Conservation (phyloP, 2,113 vertebrate genomes). For the Hoplias malabaricus region DNA sequence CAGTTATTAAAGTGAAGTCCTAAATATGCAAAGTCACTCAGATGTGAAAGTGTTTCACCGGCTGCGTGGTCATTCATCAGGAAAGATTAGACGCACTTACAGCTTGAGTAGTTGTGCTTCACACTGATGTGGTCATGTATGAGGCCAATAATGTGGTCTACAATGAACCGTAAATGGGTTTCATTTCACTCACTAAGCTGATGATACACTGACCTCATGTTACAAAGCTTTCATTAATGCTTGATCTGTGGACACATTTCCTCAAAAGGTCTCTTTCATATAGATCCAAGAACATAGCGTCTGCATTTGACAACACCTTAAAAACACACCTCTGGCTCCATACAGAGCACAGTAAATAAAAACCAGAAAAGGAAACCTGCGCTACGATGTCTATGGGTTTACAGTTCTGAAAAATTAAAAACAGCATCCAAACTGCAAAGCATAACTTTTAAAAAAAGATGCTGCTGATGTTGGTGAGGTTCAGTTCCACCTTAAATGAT, state of each 20-base stretch:
- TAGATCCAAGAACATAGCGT: too few species aligned
- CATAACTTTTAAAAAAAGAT: too few species aligned
- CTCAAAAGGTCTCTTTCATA: too few species aligned
- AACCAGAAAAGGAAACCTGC: too few species aligned
- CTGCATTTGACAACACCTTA: too few species aligned
- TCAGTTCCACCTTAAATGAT: too few species aligned
- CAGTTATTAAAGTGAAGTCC: neutral
- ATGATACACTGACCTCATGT: neutral
- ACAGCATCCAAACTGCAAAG: too few species aligned
- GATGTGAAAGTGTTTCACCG: neutral
- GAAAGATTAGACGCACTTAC: neutral
- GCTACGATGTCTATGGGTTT: too few species aligned
- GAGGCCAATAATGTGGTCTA: neutral
- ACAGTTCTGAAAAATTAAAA: too few species aligned
- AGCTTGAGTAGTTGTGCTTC: neutral
- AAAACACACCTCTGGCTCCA: too few species aligned
- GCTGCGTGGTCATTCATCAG: neutral
- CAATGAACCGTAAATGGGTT: conserved; percentile 9
- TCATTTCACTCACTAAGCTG: neutral
- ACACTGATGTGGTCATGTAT: neutral
- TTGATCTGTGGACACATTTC: neutral
- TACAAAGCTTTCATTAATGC: neutral
- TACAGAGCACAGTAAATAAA: too few species aligned
- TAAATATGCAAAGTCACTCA: neutral
- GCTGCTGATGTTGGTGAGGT: too few species aligned